Evolutionary conservation across 1,140 invertebrate genomes (phyloP).

Genomic region (Listronotus oregonensis): DNA sequence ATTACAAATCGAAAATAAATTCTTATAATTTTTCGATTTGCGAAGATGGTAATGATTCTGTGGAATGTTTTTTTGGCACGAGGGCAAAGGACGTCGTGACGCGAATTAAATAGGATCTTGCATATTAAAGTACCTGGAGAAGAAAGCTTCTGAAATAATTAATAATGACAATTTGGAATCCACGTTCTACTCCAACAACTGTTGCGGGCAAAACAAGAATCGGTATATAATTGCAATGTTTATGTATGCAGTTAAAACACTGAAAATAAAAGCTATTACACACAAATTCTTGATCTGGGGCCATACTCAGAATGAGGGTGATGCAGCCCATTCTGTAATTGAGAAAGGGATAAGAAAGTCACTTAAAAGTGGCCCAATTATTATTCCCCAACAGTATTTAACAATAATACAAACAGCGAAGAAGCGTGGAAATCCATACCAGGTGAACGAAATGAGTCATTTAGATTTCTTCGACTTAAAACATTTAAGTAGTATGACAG

Average conservation of each 20-base stretch:
- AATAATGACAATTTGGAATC: too few species aligned
- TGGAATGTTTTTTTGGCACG: constrained; percentile 56
- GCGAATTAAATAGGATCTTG: constrained; percentile 55
- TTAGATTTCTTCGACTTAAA: too few species aligned
- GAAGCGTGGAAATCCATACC: too few species aligned
- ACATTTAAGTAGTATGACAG: too few species aligned
- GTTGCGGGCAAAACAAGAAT: constrained; percentile 57
- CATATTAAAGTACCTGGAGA: constrained; percentile 13
- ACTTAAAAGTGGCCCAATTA: too few species aligned
- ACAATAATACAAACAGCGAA: too few species aligned
- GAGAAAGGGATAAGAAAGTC: constrained; percentile 39
- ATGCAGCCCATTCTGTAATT: constrained; percentile 53
- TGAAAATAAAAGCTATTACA: constrained; percentile 45
- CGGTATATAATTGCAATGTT: constrained; percentile 51
- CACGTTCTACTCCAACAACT: too few species aligned
- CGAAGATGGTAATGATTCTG: constrained; percentile 43
- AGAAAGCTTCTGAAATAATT: too few species aligned
- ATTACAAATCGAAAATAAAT: constrained; percentile 49
- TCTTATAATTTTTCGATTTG: constrained; percentile 49
- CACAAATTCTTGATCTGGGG: constrained; percentile 54
- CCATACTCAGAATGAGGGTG: constrained; percentile 55
- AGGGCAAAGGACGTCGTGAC: constrained; percentile 54
- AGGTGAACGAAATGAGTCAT: too few species aligned
- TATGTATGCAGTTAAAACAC: constrained; percentile 42
- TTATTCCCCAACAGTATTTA: too few species aligned